A percentile compares a stretch with the other conserved stretches of the same genome.
Evolutionary conservation across 2,797 vertebrate genomes (phyloP).

Genomic region (Thamnophis elegans): DNA sequence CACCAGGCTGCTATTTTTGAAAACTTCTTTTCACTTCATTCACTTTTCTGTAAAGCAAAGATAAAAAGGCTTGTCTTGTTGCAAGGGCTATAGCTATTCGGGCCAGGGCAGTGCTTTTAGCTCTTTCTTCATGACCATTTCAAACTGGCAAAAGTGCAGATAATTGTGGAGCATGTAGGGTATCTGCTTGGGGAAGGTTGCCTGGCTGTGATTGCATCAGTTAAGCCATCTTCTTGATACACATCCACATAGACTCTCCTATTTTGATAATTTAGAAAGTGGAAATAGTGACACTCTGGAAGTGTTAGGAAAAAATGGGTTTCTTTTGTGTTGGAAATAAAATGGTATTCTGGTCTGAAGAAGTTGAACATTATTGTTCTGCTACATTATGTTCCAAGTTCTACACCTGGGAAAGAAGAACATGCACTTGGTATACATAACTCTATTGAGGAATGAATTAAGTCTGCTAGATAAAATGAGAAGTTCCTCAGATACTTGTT

Average conservation of each 20-base stretch:
- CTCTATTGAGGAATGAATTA: background rate
- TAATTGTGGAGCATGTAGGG: background rate
- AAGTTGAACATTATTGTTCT: background rate
- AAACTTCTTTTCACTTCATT: background rate
- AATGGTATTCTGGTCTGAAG: background rate
- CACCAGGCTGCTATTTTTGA: background rate
- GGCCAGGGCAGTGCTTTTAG: background rate
- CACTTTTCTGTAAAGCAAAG: background rate
- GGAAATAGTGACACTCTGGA: background rate
- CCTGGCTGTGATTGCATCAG: background rate
- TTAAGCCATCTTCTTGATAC: background rate
- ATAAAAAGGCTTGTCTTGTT: background rate
- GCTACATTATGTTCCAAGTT: background rate
- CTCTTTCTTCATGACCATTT: background rate
- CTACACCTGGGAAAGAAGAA: background rate
- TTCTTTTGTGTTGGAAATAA: background rate
- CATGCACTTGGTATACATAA: background rate
- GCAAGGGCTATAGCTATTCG: background rate
- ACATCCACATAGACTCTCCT: background rate
- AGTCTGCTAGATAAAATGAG: background rate
- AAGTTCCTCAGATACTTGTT: background rate
- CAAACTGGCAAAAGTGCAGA: background rate
- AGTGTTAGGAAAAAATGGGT: background rate
- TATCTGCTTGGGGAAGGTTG: background rate
- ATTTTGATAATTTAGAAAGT: background rate